Conservation (phyloP, 2,888 invertebrate genomes). For the Morinoia aosen region DNA sequence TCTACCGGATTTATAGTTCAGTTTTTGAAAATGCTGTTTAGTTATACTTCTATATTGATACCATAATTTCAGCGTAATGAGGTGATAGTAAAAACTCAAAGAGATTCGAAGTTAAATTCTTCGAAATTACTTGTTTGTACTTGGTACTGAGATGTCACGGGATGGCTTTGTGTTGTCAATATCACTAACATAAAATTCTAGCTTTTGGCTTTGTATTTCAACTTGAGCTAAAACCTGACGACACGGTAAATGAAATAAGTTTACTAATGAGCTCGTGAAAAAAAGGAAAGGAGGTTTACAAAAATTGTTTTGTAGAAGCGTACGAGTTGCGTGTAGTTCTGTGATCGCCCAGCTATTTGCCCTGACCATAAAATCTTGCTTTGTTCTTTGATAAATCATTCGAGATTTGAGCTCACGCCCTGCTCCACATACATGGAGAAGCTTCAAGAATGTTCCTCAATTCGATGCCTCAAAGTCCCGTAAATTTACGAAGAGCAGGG, state of each 20-base stretch:
- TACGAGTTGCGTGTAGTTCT: not conserved
- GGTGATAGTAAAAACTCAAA: too few species aligned
- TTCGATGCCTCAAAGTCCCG: not conserved
- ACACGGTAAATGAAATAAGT: not conserved
- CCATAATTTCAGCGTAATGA: too few species aligned
- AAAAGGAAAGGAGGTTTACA: not conserved
- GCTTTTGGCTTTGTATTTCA: not conserved
- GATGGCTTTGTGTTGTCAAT: too few species aligned
- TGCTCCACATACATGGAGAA: not conserved
- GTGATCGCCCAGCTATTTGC: not conserved
- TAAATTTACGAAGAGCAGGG: not conserved
- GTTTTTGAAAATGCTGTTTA: too few species aligned
- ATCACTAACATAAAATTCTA: too few species aligned
- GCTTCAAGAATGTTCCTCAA: not conserved
- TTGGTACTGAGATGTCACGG: too few species aligned
- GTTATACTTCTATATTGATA: too few species aligned
- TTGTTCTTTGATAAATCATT: constrained; percentile 21
- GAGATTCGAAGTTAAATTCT: too few species aligned
- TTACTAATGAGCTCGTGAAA: not conserved
- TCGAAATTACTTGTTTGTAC: too few species aligned
- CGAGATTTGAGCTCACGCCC: not conserved
- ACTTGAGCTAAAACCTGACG: not conserved
- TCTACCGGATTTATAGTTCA: too few species aligned
- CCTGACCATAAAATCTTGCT: not conserved
- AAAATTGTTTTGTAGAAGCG: not conserved